phyloP scores from a whole-genome alignment of 2,797 vertebrate genomes.

The Liasis olivaceus region DNA sequence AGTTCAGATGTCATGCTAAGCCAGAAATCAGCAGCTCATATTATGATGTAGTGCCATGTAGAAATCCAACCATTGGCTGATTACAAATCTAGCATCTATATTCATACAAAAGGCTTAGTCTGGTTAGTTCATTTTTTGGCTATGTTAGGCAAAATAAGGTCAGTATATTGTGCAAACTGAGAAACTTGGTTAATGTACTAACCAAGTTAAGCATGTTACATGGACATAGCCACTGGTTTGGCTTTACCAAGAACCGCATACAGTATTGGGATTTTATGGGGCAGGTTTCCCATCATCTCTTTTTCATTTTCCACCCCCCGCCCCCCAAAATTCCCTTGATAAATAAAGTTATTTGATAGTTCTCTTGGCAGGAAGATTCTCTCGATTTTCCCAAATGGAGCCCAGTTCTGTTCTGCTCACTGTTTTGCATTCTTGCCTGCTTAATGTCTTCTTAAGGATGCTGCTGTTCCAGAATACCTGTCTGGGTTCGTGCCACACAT shows the following conservation, averaged over 20 bases:
- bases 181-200: no score
- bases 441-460: neutral
- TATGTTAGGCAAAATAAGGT: no score
- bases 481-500: neutral
- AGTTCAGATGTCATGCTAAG: no score
- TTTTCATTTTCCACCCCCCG: neutral
- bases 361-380: neutral
- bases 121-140: no score
- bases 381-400: neutral
- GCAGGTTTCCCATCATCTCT: neutral
- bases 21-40: no score
- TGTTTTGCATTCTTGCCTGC: neutral
- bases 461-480: neutral
- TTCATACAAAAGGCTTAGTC: no score
- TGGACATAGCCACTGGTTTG: neutral
- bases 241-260: neutral
- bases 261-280: neutral
- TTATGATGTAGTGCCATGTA: no score
- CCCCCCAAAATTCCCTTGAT: neutral
- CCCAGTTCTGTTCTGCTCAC: neutral
- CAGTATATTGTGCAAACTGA: no score
- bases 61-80: no score
- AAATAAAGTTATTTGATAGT: neutral
- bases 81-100: no score
- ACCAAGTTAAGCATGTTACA: no score